Evolutionary conservation across 2,888 invertebrate species (phyloP).

Genomic region (Neocrepidodera transversa): DNA sequence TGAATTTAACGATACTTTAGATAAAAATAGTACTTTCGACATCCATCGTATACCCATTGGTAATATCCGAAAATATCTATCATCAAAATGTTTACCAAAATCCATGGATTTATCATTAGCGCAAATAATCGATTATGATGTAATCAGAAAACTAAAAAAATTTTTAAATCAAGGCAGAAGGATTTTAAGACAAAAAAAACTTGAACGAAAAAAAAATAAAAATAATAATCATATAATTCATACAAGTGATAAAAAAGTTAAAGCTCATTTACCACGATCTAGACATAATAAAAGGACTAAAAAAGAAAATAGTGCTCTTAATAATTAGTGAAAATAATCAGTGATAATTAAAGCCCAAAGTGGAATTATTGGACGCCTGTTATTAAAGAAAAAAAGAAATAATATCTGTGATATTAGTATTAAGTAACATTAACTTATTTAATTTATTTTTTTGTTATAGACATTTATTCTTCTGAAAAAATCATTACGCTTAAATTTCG

Average conservation of each 20-base stretch:
- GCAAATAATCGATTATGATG: constrained; percentile 68
- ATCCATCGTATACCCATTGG: background rate
- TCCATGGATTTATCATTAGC: constrained; percentile 63
- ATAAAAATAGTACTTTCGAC: background rate
- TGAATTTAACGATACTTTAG: constrained; percentile 64
- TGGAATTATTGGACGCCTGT: too few species aligned
- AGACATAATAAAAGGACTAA: too few species aligned
- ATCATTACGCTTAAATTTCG: constrained; percentile 6
- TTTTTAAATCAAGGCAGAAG: constrained; percentile 62
- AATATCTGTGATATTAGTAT: constrained; percentile 32
- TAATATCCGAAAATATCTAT: constrained; percentile 17
- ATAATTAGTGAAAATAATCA: constrained; percentile 7
- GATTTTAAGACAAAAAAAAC: constrained; percentile 49
- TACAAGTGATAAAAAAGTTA: too few species aligned
- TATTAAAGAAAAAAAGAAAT: background rate
- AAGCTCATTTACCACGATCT: too few species aligned
- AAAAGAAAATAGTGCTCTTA: constrained; percentile 11
- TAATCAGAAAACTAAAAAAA: constrained; percentile 66
- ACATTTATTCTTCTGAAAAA: background rate
- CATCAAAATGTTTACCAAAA: constrained; percentile 46
- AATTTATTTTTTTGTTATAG: constrained; percentile 28
- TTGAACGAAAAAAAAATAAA: constrained; percentile 19
- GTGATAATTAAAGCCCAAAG: too few species aligned
- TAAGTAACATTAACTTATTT: constrained; percentile 24
- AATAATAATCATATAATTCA: too few species aligned